A percentile compares a stretch with the other conserved stretches of the same genome.
phyloP scores from a whole-genome alignment of 1,140 invertebrate genomes.

The Platyura marginata region DNA sequence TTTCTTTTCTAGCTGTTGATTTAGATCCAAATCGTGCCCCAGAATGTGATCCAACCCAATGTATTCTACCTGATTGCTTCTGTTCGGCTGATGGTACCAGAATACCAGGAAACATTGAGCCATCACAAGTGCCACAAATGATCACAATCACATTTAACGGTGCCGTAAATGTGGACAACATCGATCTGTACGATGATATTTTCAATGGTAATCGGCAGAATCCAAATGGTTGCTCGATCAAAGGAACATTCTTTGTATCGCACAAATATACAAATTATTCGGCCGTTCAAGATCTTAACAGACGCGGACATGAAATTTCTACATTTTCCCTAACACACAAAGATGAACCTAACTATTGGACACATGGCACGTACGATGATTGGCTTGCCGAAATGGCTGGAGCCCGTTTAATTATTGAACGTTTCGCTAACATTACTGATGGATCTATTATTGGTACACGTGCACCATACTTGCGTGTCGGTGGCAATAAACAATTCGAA shows the following conservation, averaged over 20 bases:
- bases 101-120: conserved; percentile 67
- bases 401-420: conserved; percentile 66
- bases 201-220: conserved; percentile 74
- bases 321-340: conserved; percentile 88
- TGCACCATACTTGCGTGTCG: conserved; percentile 76
- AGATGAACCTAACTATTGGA: conserved; percentile 79
- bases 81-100: conserved; percentile 83
- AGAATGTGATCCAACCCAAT: conserved; percentile 75
- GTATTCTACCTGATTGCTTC: conserved; percentile 79
- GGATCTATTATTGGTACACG: conserved; percentile 74
- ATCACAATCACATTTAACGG: conserved; percentile 89
- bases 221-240: conserved; percentile 85
- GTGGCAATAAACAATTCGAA: conserved; percentile 87
- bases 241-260: conserved; percentile 87
- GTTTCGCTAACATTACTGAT: conserved; percentile 82
- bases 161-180: conserved; percentile 85
- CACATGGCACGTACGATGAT: conserved; percentile 69
- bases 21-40: conserved; percentile 74
- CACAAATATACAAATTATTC: conserved; percentile 95
- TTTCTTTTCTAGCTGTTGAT: conserved; percentile 48
- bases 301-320: conserved; percentile 82
- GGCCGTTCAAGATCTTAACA: conserved; percentile 77
- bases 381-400: conserved; percentile 93
- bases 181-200: conserved; percentile 77
- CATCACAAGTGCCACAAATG: conserved; percentile 79